Evolutionary conservation across 2,113 vertebrate species (phyloP).

Genomic region (Sapajus apella): DNA sequence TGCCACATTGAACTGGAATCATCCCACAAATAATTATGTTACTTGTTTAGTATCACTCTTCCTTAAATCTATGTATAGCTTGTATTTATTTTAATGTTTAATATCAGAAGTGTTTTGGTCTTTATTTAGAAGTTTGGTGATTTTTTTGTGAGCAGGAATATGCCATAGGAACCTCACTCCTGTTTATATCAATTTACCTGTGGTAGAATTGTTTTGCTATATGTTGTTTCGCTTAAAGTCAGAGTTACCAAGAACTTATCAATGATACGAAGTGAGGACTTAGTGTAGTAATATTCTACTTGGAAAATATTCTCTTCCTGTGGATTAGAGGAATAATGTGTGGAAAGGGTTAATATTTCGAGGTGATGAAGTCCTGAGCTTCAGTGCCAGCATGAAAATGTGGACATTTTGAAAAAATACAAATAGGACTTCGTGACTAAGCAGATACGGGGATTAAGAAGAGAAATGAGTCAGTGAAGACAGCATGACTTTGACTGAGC

Average conservation of each 20-base stretch:
- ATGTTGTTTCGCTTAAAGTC: neutral
- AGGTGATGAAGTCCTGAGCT: neutral
- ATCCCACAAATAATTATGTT: neutral
- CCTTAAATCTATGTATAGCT: neutral
- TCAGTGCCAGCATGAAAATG: neutral
- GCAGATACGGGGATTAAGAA: neutral
- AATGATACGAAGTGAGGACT: neutral
- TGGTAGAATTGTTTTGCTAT: neutral
- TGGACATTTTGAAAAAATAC: neutral
- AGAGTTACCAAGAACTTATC: neutral
- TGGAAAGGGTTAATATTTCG: no score
- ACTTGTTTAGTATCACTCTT: neutral
- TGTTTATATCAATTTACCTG: neutral
- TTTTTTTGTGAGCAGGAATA: neutral
- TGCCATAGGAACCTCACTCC: neutral
- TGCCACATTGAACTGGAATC: neutral
- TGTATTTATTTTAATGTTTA: neutral
- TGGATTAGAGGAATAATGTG: neutral
- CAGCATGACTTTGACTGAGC: neutral
- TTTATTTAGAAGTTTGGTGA: neutral
- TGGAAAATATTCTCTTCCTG: neutral
- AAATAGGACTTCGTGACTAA: neutral
- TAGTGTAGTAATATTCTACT: neutral
- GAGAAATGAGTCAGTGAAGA: neutral
- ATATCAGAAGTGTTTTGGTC: neutral